Percentiles rank a stretch among this genome's conserved stretches.
Evolutionary conservation across 2,113 vertebrate species (phyloP).

Genomic region (Ahaetulla prasina): DNA sequence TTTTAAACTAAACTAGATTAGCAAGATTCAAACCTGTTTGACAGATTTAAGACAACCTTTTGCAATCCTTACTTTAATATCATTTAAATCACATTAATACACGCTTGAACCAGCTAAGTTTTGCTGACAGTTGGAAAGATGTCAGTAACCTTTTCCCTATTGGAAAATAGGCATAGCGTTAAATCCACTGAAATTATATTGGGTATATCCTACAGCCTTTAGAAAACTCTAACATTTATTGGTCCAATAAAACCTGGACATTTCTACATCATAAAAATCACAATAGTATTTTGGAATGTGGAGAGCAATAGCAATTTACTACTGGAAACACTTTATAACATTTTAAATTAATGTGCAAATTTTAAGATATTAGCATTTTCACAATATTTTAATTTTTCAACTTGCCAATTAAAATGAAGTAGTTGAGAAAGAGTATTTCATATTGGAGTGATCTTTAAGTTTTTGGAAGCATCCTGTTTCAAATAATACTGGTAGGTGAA

Average conservation of each 20-base stretch:
- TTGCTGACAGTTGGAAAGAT: conserved; percentile 23
- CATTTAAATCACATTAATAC: conserved; percentile 17
- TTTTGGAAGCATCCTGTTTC: not conserved
- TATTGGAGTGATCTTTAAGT: not conserved
- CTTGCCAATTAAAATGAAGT: not conserved
- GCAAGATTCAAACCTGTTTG: conserved; percentile 28
- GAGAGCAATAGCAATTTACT: conserved; percentile 8
- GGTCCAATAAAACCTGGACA: conserved; percentile 10
- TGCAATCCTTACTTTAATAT: conserved; percentile 15
- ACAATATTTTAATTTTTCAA: not conserved
- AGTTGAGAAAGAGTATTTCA: not conserved
- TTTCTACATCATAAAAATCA: conserved; percentile 17
- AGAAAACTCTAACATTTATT: conserved; percentile 11
- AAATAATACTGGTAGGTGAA: not conserved
- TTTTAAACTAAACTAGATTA: conserved; percentile 14
- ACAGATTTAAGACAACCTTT: conserved; percentile 22
- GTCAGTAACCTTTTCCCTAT: not conserved
- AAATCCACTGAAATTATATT: conserved; percentile 14
- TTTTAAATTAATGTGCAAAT: conserved; percentile 16
- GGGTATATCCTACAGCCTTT: not conserved
- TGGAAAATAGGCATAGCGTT: conserved; percentile 26
- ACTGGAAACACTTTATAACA: not conserved
- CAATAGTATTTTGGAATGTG: conserved; percentile 12
- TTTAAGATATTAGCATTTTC: conserved; percentile 1
- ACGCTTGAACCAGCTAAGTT: conserved; percentile 25